Evolutionary conservation across 92 coral and sea anemone species (phyloP).

Genomic region (Palythoa caribaeorum): DNA sequence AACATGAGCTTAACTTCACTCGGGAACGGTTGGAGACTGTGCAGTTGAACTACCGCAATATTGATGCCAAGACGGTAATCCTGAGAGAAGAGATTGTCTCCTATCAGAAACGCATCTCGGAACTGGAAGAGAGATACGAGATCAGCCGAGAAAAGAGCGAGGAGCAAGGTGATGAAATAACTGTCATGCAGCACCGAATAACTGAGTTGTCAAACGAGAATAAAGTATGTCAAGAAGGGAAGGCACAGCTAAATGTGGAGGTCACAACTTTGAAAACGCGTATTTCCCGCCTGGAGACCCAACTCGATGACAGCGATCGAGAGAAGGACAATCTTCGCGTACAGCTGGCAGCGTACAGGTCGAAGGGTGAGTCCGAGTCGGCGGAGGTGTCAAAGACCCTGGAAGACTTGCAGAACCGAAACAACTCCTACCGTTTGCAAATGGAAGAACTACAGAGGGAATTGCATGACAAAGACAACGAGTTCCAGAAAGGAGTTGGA

Average conservation of each 20-base stretch:
- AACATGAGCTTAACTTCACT: conserved; percentile 75
- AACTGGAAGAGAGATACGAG: conserved; percentile 93
- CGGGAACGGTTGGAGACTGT: conserved; percentile 77
- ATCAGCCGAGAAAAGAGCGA: conserved; percentile 80
- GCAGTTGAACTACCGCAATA: conserved; percentile 76
- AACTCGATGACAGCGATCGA: conserved; percentile 78
- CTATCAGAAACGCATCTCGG: conserved; percentile 89
- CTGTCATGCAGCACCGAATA: conserved; percentile 86
- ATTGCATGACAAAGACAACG: conserved; percentile 49
- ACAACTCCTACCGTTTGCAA: conserved; percentile 72
- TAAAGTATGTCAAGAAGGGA: conserved; percentile 74
- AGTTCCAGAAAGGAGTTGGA: conserved; percentile 47
- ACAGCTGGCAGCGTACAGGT: conserved; percentile 65
- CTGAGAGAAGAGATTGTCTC: conserved; percentile 85
- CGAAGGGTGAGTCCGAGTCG: conserved; percentile 67
- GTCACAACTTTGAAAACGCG: conserved; percentile 75
- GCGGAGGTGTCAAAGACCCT: conserved; percentile 72
- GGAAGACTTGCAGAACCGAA: conserved; percentile 81
- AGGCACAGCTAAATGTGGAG: conserved; percentile 76
- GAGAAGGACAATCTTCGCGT: conserved; percentile 78
- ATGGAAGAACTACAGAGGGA: conserved; percentile 58
- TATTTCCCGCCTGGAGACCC: conserved; percentile 73
- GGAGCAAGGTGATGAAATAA: conserved; percentile 89
- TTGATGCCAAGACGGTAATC: conserved; percentile 72
- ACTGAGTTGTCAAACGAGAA: conserved; percentile 82